Conservation (phyloP, 2,888 invertebrate genomes). For the Acrocera orbiculus region DNA sequence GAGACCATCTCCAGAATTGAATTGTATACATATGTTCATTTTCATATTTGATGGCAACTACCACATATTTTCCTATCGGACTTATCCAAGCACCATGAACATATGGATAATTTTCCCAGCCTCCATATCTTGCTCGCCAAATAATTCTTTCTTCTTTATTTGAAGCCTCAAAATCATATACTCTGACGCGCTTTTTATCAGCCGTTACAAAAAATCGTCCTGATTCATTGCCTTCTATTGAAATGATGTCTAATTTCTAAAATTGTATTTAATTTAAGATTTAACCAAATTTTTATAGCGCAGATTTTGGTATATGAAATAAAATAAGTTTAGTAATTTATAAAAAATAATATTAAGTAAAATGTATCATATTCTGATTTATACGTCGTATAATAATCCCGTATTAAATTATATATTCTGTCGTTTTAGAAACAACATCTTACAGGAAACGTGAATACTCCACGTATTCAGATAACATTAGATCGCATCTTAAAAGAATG, state of each 20-base stretch:
- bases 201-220: conserved; percentile 6
- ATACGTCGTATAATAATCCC: no score
- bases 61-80: conserved; percentile 8
- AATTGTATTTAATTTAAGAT: neutral
- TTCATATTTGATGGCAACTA: neutral
- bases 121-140: conserved; percentile 4
- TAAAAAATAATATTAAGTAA: no score
- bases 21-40: conserved; percentile 24
- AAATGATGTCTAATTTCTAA: neutral
- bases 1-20: conserved; percentile 46
- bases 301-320: no score
- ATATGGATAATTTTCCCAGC: conserved; percentile 2
- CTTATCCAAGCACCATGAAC: conserved; percentile 5
- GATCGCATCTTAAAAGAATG: no score
- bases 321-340: no score
- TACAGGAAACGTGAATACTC: no score
- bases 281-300: no score
- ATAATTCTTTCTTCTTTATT: neutral
- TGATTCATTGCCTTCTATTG: neutral
- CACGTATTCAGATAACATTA: no score
- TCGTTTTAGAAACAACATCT: no score
- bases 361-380: no score
- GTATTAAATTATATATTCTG: no score
- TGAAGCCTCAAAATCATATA: conserved; percentile 7
- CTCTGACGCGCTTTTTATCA: conserved; percentile 2